Evolutionary conservation across 2,888 invertebrate species (phyloP), one percentile per base, ranked within the genome.

Genomic region (Anthrax anthrax): DNA sequence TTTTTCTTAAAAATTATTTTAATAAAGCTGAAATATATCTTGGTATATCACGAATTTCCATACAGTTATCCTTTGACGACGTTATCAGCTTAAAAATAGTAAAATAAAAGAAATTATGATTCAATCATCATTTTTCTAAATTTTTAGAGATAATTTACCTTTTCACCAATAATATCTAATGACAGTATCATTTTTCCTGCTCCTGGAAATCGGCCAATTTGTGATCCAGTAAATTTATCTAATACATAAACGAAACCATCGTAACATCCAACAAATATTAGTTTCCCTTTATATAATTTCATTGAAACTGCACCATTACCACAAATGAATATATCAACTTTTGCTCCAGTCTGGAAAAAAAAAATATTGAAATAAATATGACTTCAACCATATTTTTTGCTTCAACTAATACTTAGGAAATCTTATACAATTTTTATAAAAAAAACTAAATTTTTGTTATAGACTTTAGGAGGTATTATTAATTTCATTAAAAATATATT

Each of bases 201-300:
- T 40, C 84, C 84, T 16, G 75, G 70, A 55, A 84, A 74, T 52
- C 75, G 76, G 32, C 78, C 78, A 47, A 80, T 58, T 54, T 77
- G 75, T 44, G 60, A 61, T 13, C 74, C 67, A 2, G 65, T 62
- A 48, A 62, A 62, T 47, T 59, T 66, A 52, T 72, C 70, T 64
- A 79, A 80, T 49, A 84, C 74, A 63, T 84, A 85, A 55, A 86
- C 77, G 60, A 76, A 79, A 50, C 85, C 85, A 67, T 84, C 83
- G 62, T 84, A 83, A 67, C 84, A 85, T 53, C 84, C 84, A 39
- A 81, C 80, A 65, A 77, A 72, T 37, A 78, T 72, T 50, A 81
- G 65, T 37, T 78, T 70, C 37, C 80, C 76, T 52, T 76, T 73
- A 39, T 74, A 72, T 43, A 78, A 68, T 48, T 77, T 76, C 72